Evolutionary conservation across 2,888 invertebrate genomes (phyloP), one percentile per base, ranked within the genome.

Genomic region (Pheosia tremula): DNA sequence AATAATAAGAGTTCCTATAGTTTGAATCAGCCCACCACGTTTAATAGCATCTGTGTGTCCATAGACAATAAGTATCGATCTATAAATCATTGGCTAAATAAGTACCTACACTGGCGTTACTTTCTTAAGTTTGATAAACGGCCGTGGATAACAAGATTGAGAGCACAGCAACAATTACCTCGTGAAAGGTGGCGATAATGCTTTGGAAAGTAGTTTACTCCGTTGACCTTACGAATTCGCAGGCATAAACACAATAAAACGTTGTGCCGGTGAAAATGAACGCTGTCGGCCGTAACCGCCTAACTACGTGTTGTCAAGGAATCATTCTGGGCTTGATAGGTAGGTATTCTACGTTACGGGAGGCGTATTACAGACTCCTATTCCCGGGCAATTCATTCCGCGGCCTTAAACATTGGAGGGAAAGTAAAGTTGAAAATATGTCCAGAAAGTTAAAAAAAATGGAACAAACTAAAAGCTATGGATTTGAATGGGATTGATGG

Each of bases 191-290:
- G 71, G 67, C 75, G 71, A 77, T 84, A 84, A 87, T 82, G 84
- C 80, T 87, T 89, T 88, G 88, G 90, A 91, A 91, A 91, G 90
- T 85, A 78, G 81, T 78, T 81, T 81, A 82, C 74, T 82, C 24
- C 82, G 69, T 76, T 85, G 85, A 88, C 85, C 86, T 90, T 87
- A 87, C 81, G 74, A 85, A 87, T 86, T 87, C 65, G 69, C 69
- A 59, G 69, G 66, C 73, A 69, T 67, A 71, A 66, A 58, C 54
- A 70, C 68, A 70, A 74, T 68, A 74, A 75, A 76, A 73, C 24
- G 65, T 61, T 60, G 73, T 53, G 11, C 37, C 39, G 70, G 77
- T 69, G 76, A 80, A 83, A 81, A 82, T 78, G 73, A 68, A 72
- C 61, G 63, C 68, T 70, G 65, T 77, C 74, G 74, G 70, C 75